These are phyloP conservation scores for Erannis defoliaria DNA, from an alignment of 2,888 invertebrate species.

Conservation along the genomic window DNA sequence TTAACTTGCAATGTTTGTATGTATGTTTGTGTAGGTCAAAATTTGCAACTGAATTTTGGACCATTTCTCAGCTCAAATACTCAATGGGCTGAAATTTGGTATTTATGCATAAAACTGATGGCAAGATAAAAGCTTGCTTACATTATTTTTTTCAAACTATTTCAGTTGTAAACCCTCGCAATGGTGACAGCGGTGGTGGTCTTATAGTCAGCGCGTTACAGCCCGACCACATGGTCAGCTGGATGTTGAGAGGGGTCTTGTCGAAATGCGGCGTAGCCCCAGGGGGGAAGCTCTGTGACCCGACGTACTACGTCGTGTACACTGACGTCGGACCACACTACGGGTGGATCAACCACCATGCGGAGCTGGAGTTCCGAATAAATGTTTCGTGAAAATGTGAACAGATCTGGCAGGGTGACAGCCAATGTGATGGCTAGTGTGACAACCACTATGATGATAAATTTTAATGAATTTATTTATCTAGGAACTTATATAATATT, in stretches of 20 bases:
- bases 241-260: constrained; percentile 75
- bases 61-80: too few species aligned
- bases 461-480: too few species aligned
- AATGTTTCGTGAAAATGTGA: constrained; percentile 47
- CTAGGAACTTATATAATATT: too few species aligned
- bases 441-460: too few species aligned
- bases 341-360: constrained; percentile 75
- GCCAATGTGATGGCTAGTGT: too few species aligned
- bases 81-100: too few species aligned
- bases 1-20: too few species aligned
- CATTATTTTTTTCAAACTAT: not conserved
- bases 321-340: constrained; percentile 78
- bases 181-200: constrained; percentile 89
- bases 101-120: too few species aligned
- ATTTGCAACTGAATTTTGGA: too few species aligned
- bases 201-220: constrained; percentile 75
- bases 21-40: too few species aligned
- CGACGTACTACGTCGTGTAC: constrained; percentile 71
- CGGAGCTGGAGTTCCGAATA: constrained; percentile 62
- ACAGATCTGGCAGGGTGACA: too few species aligned
- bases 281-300: constrained; percentile 63
- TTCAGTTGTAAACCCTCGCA: constrained; percentile 85
- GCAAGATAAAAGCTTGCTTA: too few species aligned
- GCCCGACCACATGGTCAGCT: constrained; percentile 70
- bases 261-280: constrained; percentile 72